These are phyloP conservation scores for Sipha maydis DNA, from an alignment of 2,888 invertebrate species.

Conservation along the genomic window DNA sequence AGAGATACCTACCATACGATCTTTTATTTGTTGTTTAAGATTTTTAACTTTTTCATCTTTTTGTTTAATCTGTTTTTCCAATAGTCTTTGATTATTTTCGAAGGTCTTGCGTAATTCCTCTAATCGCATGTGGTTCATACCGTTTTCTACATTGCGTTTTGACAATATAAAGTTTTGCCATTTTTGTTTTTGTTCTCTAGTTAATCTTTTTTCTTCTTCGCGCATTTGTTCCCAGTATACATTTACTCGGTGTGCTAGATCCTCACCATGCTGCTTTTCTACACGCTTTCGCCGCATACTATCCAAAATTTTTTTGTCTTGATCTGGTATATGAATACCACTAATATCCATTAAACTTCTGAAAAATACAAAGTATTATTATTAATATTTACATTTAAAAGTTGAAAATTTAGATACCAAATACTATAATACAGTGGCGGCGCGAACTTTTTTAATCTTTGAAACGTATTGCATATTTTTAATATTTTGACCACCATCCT, in stretches of 20 bases:
- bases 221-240: conserved; percentile 71
- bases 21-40: conserved; percentile 65
- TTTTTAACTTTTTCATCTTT: conserved; percentile 66
- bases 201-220: conserved; percentile 64
- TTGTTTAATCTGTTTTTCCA: conserved; percentile 65
- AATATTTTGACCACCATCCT: too few relatives aligned
- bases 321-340: conserved; percentile 67
- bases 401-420: background rate
- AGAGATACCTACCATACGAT: conserved; percentile 25
- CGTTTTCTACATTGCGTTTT: conserved; percentile 66
- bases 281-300: conserved; percentile 70
- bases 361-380: background rate
- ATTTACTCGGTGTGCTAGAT: conserved; percentile 70
- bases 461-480: too few relatives aligned
- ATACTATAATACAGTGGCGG: background rate
- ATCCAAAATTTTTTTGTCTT: conserved; percentile 70
- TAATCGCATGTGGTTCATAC: conserved; percentile 65
- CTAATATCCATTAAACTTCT: conserved; percentile 63
- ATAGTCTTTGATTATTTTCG: conserved; percentile 65
- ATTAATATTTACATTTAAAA: background rate
- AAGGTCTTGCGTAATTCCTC: conserved; percentile 66
- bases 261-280: conserved; percentile 68
- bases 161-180: conserved; percentile 66
- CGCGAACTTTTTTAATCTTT: too few relatives aligned
- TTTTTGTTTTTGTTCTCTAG: conserved; percentile 65